Base-by-base conservation (phyloP, 2,888 invertebrate genomes). In the Himalopsyche tibetana region DNA sequence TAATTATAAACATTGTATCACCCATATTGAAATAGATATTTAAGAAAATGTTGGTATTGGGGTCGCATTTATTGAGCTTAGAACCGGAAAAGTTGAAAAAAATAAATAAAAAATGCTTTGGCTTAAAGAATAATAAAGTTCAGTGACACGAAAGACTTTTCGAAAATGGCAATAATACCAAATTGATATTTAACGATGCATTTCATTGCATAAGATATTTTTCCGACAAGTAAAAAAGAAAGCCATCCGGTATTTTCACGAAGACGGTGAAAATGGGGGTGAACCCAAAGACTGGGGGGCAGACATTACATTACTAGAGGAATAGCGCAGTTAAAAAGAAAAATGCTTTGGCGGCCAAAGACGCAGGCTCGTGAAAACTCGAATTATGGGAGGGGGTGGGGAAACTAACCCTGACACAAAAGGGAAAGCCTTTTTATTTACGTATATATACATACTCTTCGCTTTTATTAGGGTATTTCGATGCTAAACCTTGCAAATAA, bases 241-340 rank as follows among this genome's bases (percentile, higher is more conserved):
- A 6, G 19, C 9, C 63, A 63, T 63, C 63, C 8, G 63, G 19
- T 63, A 63, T 63, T 63, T 63, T 63, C 63, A 15, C 63, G 19
- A 3, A 63, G 28, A 19, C 19, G 19, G 19, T 19, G 15, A 51
- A 51, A 51, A 15, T 8, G 63, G 63, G 63, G 63, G 56, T 56
- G n/a, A 63, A 19, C 8, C 19, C 19, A 63, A 19, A 1, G 11
- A 63, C 19, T 17, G 6, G 28, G 63, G 63, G 63, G 63, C 63
- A 63, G 19, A 6, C 63, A 63, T 28, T 63, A 28, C 19, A 28
- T 63, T n/a, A n/a, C n/a, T 28, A 19, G 19, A 28, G 63, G 63
- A 63, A 63, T 63, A 28, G 63, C 19, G 63, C 63, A 63, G 63
- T 63, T 63, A 63, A 63, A 63, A 63, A 63, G 63, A 63, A 63